These are phyloP conservation scores for Semnornis frantzii DNA, from an alignment of 2,113 vertebrate species.

Conservation along the genomic window DNA sequence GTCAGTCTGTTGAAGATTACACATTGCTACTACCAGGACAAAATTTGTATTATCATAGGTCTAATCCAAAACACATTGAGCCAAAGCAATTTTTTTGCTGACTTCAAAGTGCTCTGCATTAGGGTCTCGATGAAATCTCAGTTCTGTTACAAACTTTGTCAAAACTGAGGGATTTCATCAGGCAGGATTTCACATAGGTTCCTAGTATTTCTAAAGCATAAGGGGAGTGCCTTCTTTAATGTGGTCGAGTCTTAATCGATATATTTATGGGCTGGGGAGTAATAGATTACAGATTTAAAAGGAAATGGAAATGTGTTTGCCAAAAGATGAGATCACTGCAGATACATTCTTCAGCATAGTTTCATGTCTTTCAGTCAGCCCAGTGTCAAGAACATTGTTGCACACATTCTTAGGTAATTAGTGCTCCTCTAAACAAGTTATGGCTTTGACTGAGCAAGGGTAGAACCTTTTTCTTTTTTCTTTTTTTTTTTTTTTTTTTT, in stretches of 20 bases:
- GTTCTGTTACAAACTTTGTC: not conserved
- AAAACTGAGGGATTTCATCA: not conserved
- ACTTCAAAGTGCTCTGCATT: not conserved
- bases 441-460: not conserved
- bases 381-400: not conserved
- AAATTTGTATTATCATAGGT: not conserved
- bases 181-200: not conserved
- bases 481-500: not conserved
- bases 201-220: not conserved
- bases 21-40: not conserved
- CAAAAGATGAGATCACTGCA: not conserved
- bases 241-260: not conserved
- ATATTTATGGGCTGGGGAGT: not conserved
- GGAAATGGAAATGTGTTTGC: not conserved
- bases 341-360: not conserved
- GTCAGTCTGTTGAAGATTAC: not conserved
- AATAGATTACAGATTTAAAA: not conserved
- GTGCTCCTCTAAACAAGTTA: not conserved
- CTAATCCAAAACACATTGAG: not conserved
- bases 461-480: not conserved
- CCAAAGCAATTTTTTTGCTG: not conserved
- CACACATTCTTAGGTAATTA: not conserved
- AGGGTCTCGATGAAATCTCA: not conserved
- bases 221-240: not conserved
- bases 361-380: not conserved